Evolutionary conservation across 2,888 invertebrate species (phyloP).

Genomic region (Acanthosepion lycidas): DNA sequence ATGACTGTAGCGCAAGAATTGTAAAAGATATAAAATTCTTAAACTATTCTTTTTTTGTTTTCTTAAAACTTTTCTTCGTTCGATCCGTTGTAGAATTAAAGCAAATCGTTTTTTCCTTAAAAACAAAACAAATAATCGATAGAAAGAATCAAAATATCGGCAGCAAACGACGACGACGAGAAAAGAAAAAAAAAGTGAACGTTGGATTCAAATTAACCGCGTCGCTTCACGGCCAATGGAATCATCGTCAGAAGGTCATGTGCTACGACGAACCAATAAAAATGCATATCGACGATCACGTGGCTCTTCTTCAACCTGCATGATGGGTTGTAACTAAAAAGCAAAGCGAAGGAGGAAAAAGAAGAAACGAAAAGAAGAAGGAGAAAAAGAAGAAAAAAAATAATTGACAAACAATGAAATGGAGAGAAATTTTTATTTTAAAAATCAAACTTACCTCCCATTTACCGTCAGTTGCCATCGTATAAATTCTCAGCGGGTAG

Average conservation of each 20-base stretch:
- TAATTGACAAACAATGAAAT: not conserved
- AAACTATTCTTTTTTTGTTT: no score
- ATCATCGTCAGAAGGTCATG: not conserved
- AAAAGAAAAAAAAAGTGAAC: not conserved
- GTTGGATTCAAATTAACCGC: constrained; percentile 37
- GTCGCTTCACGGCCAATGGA: not conserved
- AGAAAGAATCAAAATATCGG: not conserved
- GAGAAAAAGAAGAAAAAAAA: not conserved
- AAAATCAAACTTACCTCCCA: constrained; percentile 40
- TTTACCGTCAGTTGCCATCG: constrained; percentile 39
- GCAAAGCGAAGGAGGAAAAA: not conserved
- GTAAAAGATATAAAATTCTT: no score
- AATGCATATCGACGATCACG: not conserved
- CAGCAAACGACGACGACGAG: not conserved
- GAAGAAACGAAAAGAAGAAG: not conserved
- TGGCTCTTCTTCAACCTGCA: constrained; percentile 24
- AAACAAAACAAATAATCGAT: not conserved
- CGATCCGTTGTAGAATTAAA: no score
- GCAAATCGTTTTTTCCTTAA: no score
- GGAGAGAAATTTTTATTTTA: not conserved
- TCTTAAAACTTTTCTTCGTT: no score
- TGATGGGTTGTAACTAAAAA: constrained; percentile 43
- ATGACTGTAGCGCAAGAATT: no score
- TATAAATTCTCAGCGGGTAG: constrained; percentile 42
- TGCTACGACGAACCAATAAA: not conserved